Evolutionary conservation across 92 coral and sea anemone species (phyloP).

Genomic region (Porites cylindrica): DNA sequence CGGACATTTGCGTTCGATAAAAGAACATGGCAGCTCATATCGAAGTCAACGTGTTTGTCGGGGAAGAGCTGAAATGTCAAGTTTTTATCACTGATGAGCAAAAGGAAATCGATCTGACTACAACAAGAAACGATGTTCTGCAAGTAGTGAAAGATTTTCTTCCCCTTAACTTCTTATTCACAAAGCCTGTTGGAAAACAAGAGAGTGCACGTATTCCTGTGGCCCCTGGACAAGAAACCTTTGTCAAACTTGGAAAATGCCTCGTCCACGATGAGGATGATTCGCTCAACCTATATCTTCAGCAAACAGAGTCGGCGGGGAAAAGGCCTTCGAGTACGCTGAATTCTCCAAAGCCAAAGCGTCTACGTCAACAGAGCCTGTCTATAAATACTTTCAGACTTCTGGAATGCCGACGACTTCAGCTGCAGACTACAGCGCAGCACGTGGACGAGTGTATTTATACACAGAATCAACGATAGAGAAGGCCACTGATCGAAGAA

Average conservation of each 20-base stretch:
- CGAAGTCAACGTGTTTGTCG: conserved; percentile 31
- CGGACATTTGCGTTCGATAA: conserved; percentile 20
- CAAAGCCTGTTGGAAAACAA: conserved; percentile 29
- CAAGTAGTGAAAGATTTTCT: conserved; percentile 27
- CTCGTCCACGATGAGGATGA: conserved; percentile 28
- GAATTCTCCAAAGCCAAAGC: conserved; percentile 51
- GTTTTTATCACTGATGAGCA: conserved; percentile 27
- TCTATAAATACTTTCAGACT: conserved; percentile 26
- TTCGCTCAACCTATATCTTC: conserved; percentile 29
- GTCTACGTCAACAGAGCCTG: conserved; percentile 33
- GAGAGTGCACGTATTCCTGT: conserved; percentile 23
- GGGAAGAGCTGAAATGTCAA: conserved; percentile 33
- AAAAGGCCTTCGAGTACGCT: conserved; percentile 19
- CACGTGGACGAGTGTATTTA: conserved; percentile 50
- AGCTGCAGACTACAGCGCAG: conserved; percentile 48
- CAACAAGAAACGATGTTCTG: conserved; percentile 25
- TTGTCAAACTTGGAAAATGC: conserved; percentile 23
- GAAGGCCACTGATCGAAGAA: conserved; percentile 36
- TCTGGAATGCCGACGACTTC: conserved; percentile 10
- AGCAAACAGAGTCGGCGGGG: conserved; percentile 34
- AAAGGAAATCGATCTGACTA: conserved; percentile 24
- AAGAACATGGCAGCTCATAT: conserved; percentile 26
- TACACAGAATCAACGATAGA: conserved; percentile 39
- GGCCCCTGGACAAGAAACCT: conserved; percentile 30
- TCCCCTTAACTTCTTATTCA: conserved; percentile 19